phyloP scores from a whole-genome alignment of 2,797 vertebrate genomes.

The Pangasius larnaudii region DNA sequence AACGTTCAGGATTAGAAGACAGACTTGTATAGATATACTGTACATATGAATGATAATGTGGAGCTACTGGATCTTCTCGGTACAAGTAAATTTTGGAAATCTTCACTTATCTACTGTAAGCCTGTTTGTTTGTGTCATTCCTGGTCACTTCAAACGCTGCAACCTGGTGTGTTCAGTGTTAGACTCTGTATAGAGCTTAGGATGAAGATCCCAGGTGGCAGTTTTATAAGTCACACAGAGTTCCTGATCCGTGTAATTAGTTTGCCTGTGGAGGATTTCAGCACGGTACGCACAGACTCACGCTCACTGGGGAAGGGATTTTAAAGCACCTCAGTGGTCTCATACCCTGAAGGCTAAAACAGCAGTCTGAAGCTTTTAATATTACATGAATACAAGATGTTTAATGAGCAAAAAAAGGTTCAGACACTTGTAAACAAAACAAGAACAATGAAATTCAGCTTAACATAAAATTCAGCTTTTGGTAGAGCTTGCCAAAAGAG shows the following conservation, averaged over 20 bases:
- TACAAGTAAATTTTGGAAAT: not conserved
- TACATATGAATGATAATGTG: conserved; percentile 25
- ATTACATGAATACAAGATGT: conserved; percentile 14
- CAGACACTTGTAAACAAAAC: not conserved
- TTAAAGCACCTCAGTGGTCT: conserved; percentile 41
- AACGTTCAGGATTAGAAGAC: conserved; percentile 8
- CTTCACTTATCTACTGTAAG: conserved; percentile 10
- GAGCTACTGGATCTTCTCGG: not conserved
- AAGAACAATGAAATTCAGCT: not conserved
- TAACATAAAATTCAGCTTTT: not conserved
- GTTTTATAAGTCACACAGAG: conserved; percentile 49
- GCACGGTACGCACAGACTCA: conserved; percentile 28
- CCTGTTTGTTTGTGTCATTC: not conserved
- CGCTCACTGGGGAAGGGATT: conserved; percentile 46
- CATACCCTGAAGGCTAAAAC: conserved; percentile 39
- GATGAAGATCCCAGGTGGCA: conserved; percentile 45
- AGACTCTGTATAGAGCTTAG: conserved; percentile 31
- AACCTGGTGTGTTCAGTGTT: conserved; percentile 22
- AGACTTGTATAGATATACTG: not conserved
- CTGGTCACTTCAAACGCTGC: conserved; percentile 30
- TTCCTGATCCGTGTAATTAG: conserved; percentile 57
- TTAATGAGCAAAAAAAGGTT: conserved; percentile 8
- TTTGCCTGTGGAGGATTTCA: conserved; percentile 46
- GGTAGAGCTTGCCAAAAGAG: conserved; percentile 18
- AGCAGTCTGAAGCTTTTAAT: conserved; percentile 14